Percentiles rank a stretch among this genome's conserved stretches.
phyloP scores from a whole-genome alignment of 1,140 invertebrate species.

The Drosophila punjabiensis region DNA sequence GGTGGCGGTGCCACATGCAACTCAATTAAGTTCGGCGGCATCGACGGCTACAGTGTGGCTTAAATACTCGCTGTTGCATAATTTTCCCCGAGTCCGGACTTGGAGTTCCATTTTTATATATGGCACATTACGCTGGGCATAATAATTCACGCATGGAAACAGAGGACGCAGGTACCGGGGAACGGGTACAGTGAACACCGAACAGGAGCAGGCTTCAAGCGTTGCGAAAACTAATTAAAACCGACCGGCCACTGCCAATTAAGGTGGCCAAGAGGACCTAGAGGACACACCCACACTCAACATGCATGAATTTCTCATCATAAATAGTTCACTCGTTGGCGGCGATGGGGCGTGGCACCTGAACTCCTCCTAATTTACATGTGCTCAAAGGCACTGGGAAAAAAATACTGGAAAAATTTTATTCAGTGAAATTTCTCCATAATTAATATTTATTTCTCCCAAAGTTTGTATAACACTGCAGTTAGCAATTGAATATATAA shows the following conservation, averaged over 20 bases:
- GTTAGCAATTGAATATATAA: no score
- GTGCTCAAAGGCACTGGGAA: slow-evolving; percentile 1
- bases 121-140: slow-evolving; percentile 65
- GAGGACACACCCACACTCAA: slow-evolving; percentile 53
- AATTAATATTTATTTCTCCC: no score
- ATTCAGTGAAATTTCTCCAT: background rate
- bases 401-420: background rate
- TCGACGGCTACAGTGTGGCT: slow-evolving; percentile 48
- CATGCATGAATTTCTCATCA: slow-evolving; percentile 60
- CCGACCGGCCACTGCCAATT: slow-evolving; percentile 78
- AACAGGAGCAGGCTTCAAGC: slow-evolving; percentile 62
- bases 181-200: slow-evolving; percentile 17
- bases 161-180: slow-evolving; percentile 13
- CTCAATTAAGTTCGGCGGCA: slow-evolving; percentile 77
- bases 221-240: slow-evolving; percentile 83
- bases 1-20: slow-evolving; percentile 58
- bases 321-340: slow-evolving; percentile 55
- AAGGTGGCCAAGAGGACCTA: slow-evolving; percentile 59
- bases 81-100: slow-evolving; percentile 49
- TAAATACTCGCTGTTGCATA: slow-evolving; percentile 65
- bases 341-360: slow-evolving; percentile 38
- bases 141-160: slow-evolving; percentile 70
- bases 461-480: no score
- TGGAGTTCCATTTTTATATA: slow-evolving; percentile 69
- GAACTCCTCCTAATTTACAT: slow-evolving; percentile 70